A percentile compares a stretch with the other conserved stretches of the same genome.
Evolutionary conservation across 2,797 vertebrate genomes (phyloP).

Genomic region (Macropus fuliginosus): DNA sequence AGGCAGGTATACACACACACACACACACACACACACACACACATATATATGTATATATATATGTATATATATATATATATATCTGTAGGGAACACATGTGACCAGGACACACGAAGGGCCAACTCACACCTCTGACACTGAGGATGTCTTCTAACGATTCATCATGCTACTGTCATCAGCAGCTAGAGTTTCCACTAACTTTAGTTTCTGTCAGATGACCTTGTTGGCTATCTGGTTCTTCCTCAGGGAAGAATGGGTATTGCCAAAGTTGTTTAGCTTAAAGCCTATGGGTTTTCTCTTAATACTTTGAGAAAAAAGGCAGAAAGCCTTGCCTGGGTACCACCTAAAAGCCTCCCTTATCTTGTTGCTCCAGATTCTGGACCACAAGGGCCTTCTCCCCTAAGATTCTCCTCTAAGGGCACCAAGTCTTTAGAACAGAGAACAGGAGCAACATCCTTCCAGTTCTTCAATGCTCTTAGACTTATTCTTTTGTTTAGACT

Average conservation of each 20-base stretch:
- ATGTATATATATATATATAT: neutral
- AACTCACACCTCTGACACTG: neutral
- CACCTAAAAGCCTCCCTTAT: neutral
- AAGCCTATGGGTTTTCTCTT: neutral
- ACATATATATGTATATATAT: too few relatives aligned
- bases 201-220: neutral
- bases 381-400: neutral
- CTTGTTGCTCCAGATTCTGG: neutral
- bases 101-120: neutral
- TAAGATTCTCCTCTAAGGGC: neutral
- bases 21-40: too few relatives aligned
- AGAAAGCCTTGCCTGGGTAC: neutral
- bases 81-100: neutral
- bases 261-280: neutral
- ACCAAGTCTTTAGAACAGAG: neutral
- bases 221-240: neutral
- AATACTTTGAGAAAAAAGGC: neutral
- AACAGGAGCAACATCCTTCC: neutral
- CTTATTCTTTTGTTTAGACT: too few relatives aligned
- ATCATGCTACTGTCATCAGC: neutral
- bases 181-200: neutral
- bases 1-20: neutral
- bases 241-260: neutral
- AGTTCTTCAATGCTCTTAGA: neutral
- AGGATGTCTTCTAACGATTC: neutral